Percentiles rank a stretch among this genome's conserved stretches.
Evolutionary conservation across 2,888 invertebrate species (phyloP).

Genomic region (Selenia dentaria): DNA sequence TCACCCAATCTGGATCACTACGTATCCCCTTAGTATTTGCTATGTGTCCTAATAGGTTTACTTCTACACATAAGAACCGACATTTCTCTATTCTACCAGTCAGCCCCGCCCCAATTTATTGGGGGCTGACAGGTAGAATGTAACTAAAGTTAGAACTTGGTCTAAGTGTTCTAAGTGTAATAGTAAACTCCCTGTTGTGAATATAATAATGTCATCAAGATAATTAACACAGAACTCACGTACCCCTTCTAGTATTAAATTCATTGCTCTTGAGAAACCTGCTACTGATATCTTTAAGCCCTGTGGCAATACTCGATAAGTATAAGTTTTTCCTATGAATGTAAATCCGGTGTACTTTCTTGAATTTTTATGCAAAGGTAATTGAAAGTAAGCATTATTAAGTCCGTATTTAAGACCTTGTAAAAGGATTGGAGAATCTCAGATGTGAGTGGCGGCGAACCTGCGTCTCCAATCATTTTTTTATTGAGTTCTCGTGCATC

Average conservation of each 20-base stretch:
- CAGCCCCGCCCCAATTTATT: not conserved
- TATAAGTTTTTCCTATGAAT: not conserved
- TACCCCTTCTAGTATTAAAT: not conserved
- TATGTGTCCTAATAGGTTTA: slow-evolving; percentile 1
- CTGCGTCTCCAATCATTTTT: not conserved
- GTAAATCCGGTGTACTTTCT: not conserved
- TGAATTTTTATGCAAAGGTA: not conserved
- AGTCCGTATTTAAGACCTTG: slow-evolving; percentile 3
- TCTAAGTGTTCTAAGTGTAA: not conserved
- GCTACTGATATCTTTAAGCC: not conserved
- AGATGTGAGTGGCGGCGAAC: not conserved
- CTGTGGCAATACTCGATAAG: not conserved
- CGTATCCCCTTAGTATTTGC: not conserved
- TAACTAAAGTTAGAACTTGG: not conserved
- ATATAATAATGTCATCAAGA: not conserved
- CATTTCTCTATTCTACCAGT: slow-evolving; percentile 3
- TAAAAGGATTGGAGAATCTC: slow-evolving; percentile 8
- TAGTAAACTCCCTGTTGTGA: not conserved
- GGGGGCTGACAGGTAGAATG: no score
- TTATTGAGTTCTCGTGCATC: slow-evolving; percentile 3
- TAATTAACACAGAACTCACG: no score
- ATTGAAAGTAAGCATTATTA: slow-evolving; percentile 6
- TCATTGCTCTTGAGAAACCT: not conserved
- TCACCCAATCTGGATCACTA: not conserved
- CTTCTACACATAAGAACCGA: not conserved